A percentile compares a stretch with the other conserved stretches of the same genome.
phyloP scores from a whole-genome alignment of 2,888 invertebrate genomes.

The Neoitamus cyanurus region DNA sequence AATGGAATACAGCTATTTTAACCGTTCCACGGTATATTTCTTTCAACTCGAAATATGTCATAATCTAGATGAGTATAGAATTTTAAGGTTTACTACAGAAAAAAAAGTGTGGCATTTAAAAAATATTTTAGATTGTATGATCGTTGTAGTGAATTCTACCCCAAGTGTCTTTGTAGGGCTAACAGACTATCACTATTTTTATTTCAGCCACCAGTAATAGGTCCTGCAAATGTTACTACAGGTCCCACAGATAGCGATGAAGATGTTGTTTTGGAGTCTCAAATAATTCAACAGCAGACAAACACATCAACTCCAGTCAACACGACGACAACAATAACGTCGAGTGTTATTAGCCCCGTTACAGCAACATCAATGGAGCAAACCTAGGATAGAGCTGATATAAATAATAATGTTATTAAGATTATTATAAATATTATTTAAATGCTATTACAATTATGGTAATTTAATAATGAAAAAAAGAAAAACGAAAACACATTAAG shows the following conservation, averaged over 20 bases:
- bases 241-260: conserved; percentile 48
- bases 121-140: no score
- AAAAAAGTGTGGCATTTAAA: no score
- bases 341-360: conserved; percentile 53
- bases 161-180: no score
- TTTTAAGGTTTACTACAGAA: no score
- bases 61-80: no score
- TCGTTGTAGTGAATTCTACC: no score
- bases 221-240: conserved; percentile 53
- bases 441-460: conserved; percentile 50
- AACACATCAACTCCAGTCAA: conserved; percentile 58
- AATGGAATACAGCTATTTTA: no score
- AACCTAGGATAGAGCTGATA: conserved; percentile 52
- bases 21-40: no score
- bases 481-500: not conserved
- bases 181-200: conserved; percentile 46
- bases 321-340: conserved; percentile 54
- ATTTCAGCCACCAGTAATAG: conserved; percentile 52
- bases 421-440: conserved; percentile 53
- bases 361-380: conserved; percentile 53
- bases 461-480: conserved; percentile 48
- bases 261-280: conserved; percentile 43
- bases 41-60: no score
- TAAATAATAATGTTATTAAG: conserved; percentile 54
- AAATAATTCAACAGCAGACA: conserved; percentile 57